phyloP scores from a whole-genome alignment of 2,888 invertebrate species.

The Tinea trinotella region DNA sequence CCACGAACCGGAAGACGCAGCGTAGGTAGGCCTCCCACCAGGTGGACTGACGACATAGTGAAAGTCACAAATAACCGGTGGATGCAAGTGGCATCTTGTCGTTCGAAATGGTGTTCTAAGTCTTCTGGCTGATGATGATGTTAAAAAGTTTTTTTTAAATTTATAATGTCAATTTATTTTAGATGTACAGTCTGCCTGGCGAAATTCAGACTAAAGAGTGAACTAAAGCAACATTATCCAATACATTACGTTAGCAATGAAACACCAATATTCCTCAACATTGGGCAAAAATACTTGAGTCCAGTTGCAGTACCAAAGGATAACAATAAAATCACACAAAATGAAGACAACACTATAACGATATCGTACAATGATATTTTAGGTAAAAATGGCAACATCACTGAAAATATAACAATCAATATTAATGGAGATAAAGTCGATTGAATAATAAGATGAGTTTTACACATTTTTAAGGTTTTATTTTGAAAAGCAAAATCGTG shows the following conservation, averaged over 20 bases:
- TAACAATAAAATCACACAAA: neutral
- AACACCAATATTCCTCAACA: neutral
- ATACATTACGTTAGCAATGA: slow-evolving; percentile 39
- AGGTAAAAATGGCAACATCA: slow-evolving; percentile 37
- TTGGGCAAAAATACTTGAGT: neutral
- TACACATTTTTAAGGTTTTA: too few species aligned
- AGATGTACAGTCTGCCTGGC: slow-evolving; percentile 56
- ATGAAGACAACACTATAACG: slow-evolving; percentile 31
- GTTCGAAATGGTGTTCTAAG: too few species aligned
- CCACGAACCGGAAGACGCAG: too few species aligned
- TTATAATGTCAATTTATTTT: slow-evolving; percentile 24
- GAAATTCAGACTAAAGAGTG: slow-evolving; percentile 51
- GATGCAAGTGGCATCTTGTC: too few species aligned
- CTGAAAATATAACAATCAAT: slow-evolving; percentile 50
- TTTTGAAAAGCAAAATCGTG: too few species aligned
- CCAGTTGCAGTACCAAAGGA: neutral
- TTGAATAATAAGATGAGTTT: too few species aligned
- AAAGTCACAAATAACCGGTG: too few species aligned
- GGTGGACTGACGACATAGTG: too few species aligned
- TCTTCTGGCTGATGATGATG: neutral
- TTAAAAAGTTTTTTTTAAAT: neutral
- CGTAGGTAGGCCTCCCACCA: too few species aligned
- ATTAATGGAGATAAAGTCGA: slow-evolving; percentile 4
- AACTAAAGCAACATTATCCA: slow-evolving; percentile 59
- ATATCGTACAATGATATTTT: slow-evolving; percentile 40